Evolutionary conservation across 2,113 vertebrate genomes (phyloP), one percentile per base, ranked within the genome.

Genomic region (Nannospalax galili): DNA sequence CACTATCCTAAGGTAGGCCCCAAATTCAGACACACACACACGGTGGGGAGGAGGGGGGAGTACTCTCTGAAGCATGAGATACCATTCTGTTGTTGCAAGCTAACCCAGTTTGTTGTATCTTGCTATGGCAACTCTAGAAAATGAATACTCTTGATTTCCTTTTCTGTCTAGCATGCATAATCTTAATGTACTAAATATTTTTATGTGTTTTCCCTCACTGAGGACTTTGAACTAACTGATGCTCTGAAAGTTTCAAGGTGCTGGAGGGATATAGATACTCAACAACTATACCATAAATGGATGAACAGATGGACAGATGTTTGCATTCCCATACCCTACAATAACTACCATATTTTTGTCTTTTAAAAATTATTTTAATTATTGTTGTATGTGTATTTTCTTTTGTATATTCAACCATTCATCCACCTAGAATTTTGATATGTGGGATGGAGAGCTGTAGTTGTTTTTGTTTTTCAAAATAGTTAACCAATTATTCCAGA

Each of bases 401-500:
- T 30, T 37, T 79, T 94, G 70, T 92, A 48, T 69, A 69, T 65
- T 77, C 69, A 89, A 9, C 30, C 6, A 11, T 93, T 86, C 35
- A 62, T 84, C 40, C 20, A 90, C 64, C 85, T 84, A 60, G 17
- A 84, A 75, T 73, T 95, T 74, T 79, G 42, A 58, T 69, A 20
- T 60, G 45, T 65, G 52, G 52, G n/a, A 67, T 84, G 42, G 69
- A 67, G 88, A 32, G 82, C 12, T 84, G 73, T 94, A 81, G 32
- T 26, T 91, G 35, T 92, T 92, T 78, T 92, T 85, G 64, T 81
- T 88, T 89, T 88, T 58, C 58, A 64, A 92, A 92, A 95, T n/a
- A 87, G 52, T 60, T 88, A 88, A 89, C 32, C 80, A 95, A 91
- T 75, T 80, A 88, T 70, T 37, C 65, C 77, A 91, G 78, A n/a